Conservation (phyloP, 2,888 invertebrate genomes). For the Hesperia comma region DNA sequence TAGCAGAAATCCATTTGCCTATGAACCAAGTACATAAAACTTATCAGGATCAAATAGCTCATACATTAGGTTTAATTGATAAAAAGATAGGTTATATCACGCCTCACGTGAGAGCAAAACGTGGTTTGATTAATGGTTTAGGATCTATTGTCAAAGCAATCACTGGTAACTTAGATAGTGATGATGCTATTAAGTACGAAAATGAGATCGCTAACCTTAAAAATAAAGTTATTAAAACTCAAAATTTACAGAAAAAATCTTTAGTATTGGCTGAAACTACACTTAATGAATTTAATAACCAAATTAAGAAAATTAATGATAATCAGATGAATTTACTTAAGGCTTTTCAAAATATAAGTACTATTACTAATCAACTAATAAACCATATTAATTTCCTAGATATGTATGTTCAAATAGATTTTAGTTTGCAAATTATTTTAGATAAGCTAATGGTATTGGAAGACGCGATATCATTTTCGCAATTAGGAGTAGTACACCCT, state of each 20-base stretch:
- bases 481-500: slow-evolving; percentile 37
- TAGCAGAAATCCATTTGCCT: not conserved
- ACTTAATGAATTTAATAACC: slow-evolving; percentile 14
- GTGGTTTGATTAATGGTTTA: slow-evolving; percentile 21
- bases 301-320: slow-evolving; percentile 26
- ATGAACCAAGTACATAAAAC: not conserved
- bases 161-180: slow-evolving; percentile 19
- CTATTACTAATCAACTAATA: slow-evolving; percentile 6
- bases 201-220: slow-evolving; percentile 14
- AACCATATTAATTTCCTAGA: slow-evolving; percentile 13
- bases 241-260: slow-evolving; percentile 12
- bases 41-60: slow-evolving; percentile 13
- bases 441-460: slow-evolving; percentile 37
- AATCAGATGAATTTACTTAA: slow-evolving; percentile 21
- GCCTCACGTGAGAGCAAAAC: slow-evolving; percentile 7
- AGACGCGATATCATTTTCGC: slow-evolving; percentile 36
- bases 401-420: slow-evolving; percentile 27
- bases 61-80: slow-evolving; percentile 9
- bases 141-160: slow-evolving; percentile 26
- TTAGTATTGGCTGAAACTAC: slow-evolving; percentile 10
- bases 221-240: slow-evolving; percentile 6
- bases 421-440: slow-evolving; percentile 33
- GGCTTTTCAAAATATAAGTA: slow-evolving; percentile 9
- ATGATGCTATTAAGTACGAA: slow-evolving; percentile 22
- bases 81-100: slow-evolving; percentile 14